Evolutionary conservation across 2,888 invertebrate genomes (phyloP).

Genomic region (Rhamnusium bicolor): DNA sequence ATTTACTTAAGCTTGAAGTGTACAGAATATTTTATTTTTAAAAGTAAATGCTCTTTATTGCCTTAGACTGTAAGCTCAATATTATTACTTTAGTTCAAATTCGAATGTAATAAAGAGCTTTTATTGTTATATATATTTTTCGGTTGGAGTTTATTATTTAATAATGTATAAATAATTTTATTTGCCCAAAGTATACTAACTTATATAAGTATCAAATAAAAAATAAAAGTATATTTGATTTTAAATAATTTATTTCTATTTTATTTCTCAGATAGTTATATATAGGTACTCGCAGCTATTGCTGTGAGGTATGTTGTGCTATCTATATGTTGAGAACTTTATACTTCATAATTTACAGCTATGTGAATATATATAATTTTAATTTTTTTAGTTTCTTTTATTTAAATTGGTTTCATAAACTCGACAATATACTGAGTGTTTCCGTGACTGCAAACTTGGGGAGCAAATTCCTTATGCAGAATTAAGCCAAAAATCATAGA

Average conservation of each 20-base stretch:
- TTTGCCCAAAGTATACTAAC: slow-evolving; percentile 67
- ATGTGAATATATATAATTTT: slow-evolving; percentile 66
- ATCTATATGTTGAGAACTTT: slow-evolving; percentile 63
- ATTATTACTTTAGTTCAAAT: slow-evolving; percentile 48
- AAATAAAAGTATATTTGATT: slow-evolving; percentile 60
- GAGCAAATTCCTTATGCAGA: no score
- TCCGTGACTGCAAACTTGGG: no score
- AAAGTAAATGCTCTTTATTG: slow-evolving; percentile 59
- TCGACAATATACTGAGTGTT: no score
- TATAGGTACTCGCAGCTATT: slow-evolving; percentile 56
- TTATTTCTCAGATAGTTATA: slow-evolving; percentile 54
- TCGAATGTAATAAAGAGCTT: slow-evolving; percentile 59
- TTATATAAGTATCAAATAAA: slow-evolving; percentile 53
- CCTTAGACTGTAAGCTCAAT: slow-evolving; percentile 51
- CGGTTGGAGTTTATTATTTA: slow-evolving; percentile 65
- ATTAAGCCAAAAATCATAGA: no score
- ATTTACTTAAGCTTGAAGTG: slow-evolving; percentile 60
- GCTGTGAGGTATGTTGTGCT: slow-evolving; percentile 59
- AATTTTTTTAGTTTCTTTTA: slow-evolving; percentile 46
- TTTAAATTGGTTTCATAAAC: no score
- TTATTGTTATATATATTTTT: slow-evolving; percentile 61
- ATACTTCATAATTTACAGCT: slow-evolving; percentile 66
- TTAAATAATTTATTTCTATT: slow-evolving; percentile 52
- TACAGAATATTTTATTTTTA: slow-evolving; percentile 58
- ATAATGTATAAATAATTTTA: slow-evolving; percentile 58